These are phyloP conservation scores for Heliconius ismenius DNA, from an alignment of 2,888 invertebrate genomes.

Conservation along the genomic window DNA sequence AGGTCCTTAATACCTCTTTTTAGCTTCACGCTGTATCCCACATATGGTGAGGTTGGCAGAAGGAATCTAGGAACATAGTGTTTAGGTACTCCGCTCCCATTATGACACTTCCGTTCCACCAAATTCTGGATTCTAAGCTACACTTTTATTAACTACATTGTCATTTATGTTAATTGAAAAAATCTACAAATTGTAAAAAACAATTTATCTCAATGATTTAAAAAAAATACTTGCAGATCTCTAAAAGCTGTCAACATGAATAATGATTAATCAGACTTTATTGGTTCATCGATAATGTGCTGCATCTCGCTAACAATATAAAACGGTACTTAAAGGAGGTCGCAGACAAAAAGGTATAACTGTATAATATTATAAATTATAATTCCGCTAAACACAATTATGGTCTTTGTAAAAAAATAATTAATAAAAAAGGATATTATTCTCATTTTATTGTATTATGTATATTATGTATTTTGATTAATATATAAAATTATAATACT, in stretches of 20 bases:
- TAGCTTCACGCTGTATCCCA: background rate
- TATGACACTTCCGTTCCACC: background rate
- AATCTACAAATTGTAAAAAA: background rate
- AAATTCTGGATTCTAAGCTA: too few relatives aligned
- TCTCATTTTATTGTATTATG: too few relatives aligned
- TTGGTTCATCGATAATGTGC: slow-evolving; percentile 27
- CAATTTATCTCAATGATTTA: background rate
- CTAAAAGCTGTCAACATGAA: slow-evolving; percentile 16
- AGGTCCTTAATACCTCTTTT: background rate
- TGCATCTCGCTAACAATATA: slow-evolving; percentile 36
- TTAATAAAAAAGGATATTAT: too few relatives aligned
- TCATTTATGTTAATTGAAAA: background rate
- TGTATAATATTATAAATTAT: slow-evolving; percentile 28
- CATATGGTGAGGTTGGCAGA: background rate
- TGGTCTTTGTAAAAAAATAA: too few relatives aligned
- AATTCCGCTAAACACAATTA: background rate
- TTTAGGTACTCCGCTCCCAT: background rate
- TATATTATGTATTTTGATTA: too few relatives aligned
- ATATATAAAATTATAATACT: too few relatives aligned
- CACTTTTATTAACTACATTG: background rate
- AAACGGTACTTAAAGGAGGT: slow-evolving; percentile 43
- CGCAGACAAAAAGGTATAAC: slow-evolving; percentile 41
- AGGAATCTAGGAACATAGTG: background rate
- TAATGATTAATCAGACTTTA: slow-evolving; percentile 31
- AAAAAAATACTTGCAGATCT: background rate